Evolutionary conservation across 2,888 invertebrate genomes (phyloP).

Genomic region (Macrophya alboannulata): DNA sequence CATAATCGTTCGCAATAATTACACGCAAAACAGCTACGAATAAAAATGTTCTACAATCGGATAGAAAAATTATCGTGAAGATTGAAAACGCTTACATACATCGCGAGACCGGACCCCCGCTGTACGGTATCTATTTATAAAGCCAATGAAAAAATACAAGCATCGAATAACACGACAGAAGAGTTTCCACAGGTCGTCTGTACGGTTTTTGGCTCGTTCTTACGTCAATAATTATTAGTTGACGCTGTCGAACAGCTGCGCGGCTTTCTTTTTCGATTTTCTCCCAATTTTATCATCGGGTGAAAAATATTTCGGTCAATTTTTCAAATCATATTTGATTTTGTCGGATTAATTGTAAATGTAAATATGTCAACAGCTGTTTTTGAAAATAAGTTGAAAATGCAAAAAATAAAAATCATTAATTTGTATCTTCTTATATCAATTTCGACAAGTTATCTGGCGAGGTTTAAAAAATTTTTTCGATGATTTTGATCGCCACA

Average conservation of each 20-base stretch:
- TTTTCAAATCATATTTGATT: neutral
- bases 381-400: too few relatives aligned
- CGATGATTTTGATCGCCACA: too few relatives aligned
- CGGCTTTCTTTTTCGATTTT: neutral
- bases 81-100: conserved; percentile 5
- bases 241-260: conserved; percentile 3
- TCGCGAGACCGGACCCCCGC: conserved; percentile 22
- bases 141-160: conserved; percentile 44
- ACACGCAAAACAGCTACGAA: neutral
- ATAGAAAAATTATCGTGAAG: neutral
- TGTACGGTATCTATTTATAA: conserved; percentile 41
- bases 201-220: neutral
- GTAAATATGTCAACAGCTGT: too few relatives aligned
- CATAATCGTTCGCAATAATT: neutral
- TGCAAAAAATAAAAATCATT: too few relatives aligned
- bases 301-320: neutral
- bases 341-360: neutral
- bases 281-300: neutral
- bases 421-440: too few relatives aligned
- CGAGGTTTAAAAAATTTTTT: too few relatives aligned
- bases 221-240: neutral
- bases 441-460: too few relatives aligned
- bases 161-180: conserved; percentile 46
- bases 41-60: neutral
- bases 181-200: neutral